A percentile compares a stretch with the other conserved stretches of the same genome.
phyloP scores from a whole-genome alignment of 1,140 invertebrate genomes.

The Sinella curviseta region DNA sequence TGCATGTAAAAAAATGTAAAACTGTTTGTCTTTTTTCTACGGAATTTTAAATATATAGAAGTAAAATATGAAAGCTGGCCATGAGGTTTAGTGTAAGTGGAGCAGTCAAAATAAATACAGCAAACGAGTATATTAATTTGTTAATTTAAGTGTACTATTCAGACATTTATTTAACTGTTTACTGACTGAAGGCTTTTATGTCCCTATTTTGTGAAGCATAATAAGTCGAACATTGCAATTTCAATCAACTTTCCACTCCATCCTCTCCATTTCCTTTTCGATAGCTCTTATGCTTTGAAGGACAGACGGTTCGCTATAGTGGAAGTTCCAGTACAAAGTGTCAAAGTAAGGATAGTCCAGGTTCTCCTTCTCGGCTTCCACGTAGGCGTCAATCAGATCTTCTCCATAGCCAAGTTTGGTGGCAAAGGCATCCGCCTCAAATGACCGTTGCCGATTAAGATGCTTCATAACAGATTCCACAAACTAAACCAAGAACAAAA shows the following conservation, averaged over 20 bases:
- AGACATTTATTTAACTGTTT: too few relatives aligned
- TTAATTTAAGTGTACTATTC: too few relatives aligned
- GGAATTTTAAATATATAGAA: too few relatives aligned
- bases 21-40: too few relatives aligned
- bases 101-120: too few relatives aligned
- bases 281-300: background rate
- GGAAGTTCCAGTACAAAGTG: background rate
- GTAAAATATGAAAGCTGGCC: too few relatives aligned
- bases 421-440: background rate
- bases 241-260: background rate
- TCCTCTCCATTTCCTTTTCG: background rate
- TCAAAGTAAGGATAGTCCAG: background rate
- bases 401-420: constrained; percentile 1
- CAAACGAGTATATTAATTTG: too few relatives aligned
- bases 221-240: too few relatives aligned
- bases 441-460: background rate
- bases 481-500: background rate
- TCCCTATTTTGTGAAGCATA: too few relatives aligned
- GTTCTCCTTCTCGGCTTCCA: background rate
- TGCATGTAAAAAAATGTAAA: too few relatives aligned
- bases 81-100: too few relatives aligned
- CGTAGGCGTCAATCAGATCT: background rate
- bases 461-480: background rate
- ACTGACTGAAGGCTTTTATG: too few relatives aligned
- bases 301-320: background rate